Base-by-base conservation (phyloP, 2,888 invertebrate genomes). In the Diabrotica balteata region DNA sequence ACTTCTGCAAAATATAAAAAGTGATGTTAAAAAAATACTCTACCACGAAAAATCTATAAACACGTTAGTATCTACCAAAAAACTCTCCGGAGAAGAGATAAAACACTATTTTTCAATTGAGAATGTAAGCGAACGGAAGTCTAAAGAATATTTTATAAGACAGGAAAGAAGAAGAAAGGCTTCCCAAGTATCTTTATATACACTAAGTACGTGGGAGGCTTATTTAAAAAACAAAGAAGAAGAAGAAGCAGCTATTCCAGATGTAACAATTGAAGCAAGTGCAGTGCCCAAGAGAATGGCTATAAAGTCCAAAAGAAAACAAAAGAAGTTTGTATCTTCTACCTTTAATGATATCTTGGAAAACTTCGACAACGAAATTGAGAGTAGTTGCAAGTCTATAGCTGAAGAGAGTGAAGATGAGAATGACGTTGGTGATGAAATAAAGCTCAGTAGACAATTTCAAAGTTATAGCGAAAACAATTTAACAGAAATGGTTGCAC, bases 301-400 rank as follows among this genome's bases (percentile, higher is more conserved):
- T 52, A 59, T 52, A 1, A 49, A 17, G 22, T 46, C 52, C 7
- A 64, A 44, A 46, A 44, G 59, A 43, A 64, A 64, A 43, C 52
- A 64, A 10, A 64, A 51, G 32, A 64, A 64, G 54, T 58, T 64
- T 7, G 46, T 64, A n/a, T 64, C 64, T 42, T 58, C 64, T 6
- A 64, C 64, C 7, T 64, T 64, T 46, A 64, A 64, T 17, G 64
- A 64, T 59, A 58, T 64, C 46, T 64, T 64, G 43, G 55, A 55
- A 17, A 22, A n/a, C 5, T 10, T 8, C 9, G 45, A 58, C 42
- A 42, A 5, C n/a, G 51, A 22, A 42, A 44, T 51, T 7, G 44
- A 44, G 50, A 44, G 17, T 63, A 57, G 11, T 22, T 11, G 49
- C 44, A 57, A n/a, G 43, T 57, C 43, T n/a, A 55, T 63, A 11